These are phyloP conservation scores for Uria lomvia DNA, from an alignment of 2,113 vertebrate species.

Conservation along the genomic window DNA sequence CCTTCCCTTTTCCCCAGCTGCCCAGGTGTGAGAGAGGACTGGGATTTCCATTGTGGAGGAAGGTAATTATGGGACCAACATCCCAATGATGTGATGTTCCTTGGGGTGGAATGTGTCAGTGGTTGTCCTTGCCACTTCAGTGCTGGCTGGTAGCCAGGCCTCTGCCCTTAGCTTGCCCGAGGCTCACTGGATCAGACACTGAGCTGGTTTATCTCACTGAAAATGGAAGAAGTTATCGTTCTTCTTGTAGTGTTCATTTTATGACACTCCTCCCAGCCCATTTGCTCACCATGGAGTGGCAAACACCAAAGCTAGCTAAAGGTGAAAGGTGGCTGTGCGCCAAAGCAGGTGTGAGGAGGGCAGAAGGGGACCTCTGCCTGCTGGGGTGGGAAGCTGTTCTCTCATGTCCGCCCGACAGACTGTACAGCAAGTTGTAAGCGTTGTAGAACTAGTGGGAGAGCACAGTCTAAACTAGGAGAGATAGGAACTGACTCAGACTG, in stretches of 20 bases:
- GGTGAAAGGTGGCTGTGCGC: not conserved
- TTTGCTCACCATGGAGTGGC: not conserved
- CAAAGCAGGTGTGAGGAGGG: not conserved
- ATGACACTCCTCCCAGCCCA: not conserved
- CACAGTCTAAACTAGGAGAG: not conserved
- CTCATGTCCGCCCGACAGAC: not conserved
- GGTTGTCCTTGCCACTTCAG: not conserved
- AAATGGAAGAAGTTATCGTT: not conserved
- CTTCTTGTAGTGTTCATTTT: not conserved
- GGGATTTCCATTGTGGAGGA: not conserved
- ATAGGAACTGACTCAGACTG: not conserved
- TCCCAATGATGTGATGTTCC: not conserved
- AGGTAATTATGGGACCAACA: not conserved
- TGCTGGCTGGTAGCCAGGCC: not conserved
- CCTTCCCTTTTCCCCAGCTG: not conserved
- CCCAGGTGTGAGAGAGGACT: not conserved
- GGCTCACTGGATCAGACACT: not conserved
- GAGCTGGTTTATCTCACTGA: not conserved
- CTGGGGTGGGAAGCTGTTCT: not conserved
- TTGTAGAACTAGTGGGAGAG: not conserved
- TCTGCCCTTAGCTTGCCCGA: not conserved
- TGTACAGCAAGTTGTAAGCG: accelerated
- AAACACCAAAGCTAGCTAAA: not conserved
- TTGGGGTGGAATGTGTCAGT: too few species aligned
- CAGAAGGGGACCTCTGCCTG: not conserved